Evolutionary conservation across 2,888 invertebrate species (phyloP), one percentile per base, ranked within the genome.

Genomic region (Nomada flava): DNA sequence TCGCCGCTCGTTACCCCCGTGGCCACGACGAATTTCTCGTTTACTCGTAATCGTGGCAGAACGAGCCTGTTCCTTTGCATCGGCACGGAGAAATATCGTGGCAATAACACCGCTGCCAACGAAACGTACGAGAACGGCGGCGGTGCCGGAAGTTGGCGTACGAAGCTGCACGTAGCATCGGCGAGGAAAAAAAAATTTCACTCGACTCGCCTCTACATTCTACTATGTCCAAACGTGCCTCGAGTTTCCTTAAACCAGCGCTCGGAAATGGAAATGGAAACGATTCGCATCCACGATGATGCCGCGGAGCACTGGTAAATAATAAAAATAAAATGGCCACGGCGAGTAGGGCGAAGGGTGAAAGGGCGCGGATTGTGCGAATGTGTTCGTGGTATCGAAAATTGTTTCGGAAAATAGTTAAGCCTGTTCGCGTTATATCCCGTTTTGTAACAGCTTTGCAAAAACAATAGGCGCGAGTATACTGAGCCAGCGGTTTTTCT

Each of bases 31-130:
- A 68, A 68, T 42, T 18, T 15, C 23, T 47, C 50, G 67, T 63
- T 42, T 36, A 44, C 59, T 18, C 26, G 62, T 59, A 57, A 53
- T 67, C 47, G 65, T 26, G 57, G 47, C 63, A 20, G 55, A 78
- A 68, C 67, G 57, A 55, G 26, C 44, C 42, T 29, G 55, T 53
- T n/a, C 26, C 62, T 68, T 74, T 63, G 60, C 80, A 74, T 74
- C 74, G 55, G 18, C 20, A 36, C 20, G 55, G 64, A 62, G 73
- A 85, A 78, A 76, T 82, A 76, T 75, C 73, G 57, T 36, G 42
- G 64, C 55, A 82, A 78, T 82, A 75, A 71, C 60, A n/a, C 60
- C 36, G 11, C 68, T 26, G 64, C 63, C 75, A 67, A 65, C 57
- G 76, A 29, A 70, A 82, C 75, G 65, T 73, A 67, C 59, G 76